Percentiles rank a stretch among this genome's conserved stretches.
Conservation (phyloP, 2,797 vertebrate species). For the Propithecus perrieri region DNA sequence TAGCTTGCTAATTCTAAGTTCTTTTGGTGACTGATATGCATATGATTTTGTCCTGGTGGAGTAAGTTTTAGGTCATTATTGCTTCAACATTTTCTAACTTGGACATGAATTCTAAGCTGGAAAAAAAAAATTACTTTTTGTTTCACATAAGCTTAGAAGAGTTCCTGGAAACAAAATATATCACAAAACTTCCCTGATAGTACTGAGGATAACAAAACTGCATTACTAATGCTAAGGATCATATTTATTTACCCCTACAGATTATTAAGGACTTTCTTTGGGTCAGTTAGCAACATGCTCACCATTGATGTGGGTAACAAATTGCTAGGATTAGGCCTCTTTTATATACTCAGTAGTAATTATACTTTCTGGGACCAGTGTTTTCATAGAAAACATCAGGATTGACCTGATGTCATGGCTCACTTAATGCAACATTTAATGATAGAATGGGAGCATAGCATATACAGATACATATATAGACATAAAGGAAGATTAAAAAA, state of each 20-base stretch:
- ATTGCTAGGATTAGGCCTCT: background rate
- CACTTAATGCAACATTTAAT: background rate
- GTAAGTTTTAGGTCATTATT: slow-evolving; percentile 46
- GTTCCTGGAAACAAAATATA: background rate
- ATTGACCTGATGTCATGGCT: background rate
- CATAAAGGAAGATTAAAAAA: background rate
- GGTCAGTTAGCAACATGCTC: background rate
- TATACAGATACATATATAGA: background rate
- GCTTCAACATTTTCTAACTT: background rate
- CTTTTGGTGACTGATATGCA: background rate
- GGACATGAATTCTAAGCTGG: background rate
- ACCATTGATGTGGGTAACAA: background rate
- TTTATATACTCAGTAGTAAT: background rate
- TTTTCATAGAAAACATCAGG: background rate
- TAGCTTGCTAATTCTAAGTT: background rate
- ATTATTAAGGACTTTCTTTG: background rate
- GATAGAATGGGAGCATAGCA: background rate
- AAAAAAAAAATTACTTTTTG: background rate
- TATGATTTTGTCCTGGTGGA: background rate
- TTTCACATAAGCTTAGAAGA: background rate
- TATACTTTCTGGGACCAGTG: background rate
- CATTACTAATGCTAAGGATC: background rate
- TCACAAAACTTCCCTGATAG: background rate
- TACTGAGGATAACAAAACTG: background rate
- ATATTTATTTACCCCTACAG: background rate